Evolutionary conservation across 2,888 invertebrate genomes (phyloP), one percentile per base, ranked within the genome.

Genomic region (Carabus problematicus): DNA sequence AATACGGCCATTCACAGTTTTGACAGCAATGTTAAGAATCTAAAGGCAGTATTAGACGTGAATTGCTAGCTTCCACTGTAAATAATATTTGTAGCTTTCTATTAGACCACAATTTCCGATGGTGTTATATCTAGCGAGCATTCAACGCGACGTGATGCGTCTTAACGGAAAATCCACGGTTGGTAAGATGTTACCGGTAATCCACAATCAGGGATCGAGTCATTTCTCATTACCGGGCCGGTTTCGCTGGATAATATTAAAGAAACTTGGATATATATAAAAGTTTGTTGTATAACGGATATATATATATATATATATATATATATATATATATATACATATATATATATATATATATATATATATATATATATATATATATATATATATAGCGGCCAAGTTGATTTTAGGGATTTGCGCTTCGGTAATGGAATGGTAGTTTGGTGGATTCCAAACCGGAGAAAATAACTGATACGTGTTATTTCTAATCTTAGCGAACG

Each of bases 291-390:
- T 66, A 60, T 68, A 68, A 68, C 43, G 52, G 61, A 68, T 29
- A 68, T 68, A 68, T 68, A 68, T 68, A 29, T 68, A 68, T 68
- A 68, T 60, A 68, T 68, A 29, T 68, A 68, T 68, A 68, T 60
- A 68, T 29, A 68, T 68, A 68, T 68, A 68, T 68, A 29, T 68
- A 68, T 68, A 68, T 60, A 68, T 29, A 68, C 61, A 68, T 68
- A 68, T 68, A 29, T 68, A 68, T 68, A 68, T 60, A 68, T 29
- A 68, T 68, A 68, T 68, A 68, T 68, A 29, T 68, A 68, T 68
- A 68, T 60, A 68, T 29, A 68, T 68, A 68, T 68, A 68, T 68
- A 29, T 68, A 68, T 68, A 68, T 60, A n/a, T n/a, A n/a, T n/a
- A n/a, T n/a, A n/a, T n/a, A n/a, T n/a, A n/a, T n/a, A n/a, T n/a